Evolutionary conservation across 2,113 vertebrate species (phyloP).

Genomic region (Phalacrocorax brasilianus): DNA sequence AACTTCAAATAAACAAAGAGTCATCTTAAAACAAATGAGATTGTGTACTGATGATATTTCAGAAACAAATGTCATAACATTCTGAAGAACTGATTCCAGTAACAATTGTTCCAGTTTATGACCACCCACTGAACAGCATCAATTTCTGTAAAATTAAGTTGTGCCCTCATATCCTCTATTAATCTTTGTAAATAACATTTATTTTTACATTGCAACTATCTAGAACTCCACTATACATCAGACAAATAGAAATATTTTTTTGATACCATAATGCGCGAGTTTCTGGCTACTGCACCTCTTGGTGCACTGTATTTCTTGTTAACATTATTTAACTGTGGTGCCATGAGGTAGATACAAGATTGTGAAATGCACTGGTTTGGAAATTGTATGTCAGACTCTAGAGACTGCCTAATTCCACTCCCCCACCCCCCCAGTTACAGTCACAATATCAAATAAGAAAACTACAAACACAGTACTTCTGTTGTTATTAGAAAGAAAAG

Average conservation of each 20-base stretch:
- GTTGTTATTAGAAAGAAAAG: neutral
- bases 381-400: neutral
- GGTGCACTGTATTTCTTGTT: neutral
- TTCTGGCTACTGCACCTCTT: neutral
- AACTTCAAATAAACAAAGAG: neutral
- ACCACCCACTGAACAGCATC: neutral
- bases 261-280: neutral
- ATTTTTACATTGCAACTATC: neutral
- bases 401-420: neutral
- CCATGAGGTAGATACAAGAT: neutral
- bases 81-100: neutral
- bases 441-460: neutral
- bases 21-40: neutral
- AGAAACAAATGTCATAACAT: neutral
- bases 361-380: neutral
- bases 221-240: neutral
- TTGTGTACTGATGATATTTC: neutral
- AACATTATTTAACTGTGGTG: neutral
- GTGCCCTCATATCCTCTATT: neutral
- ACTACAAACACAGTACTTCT: neutral
- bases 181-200: neutral
- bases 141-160: neutral
- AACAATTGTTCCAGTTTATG: neutral
- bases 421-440: neutral
- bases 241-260: neutral